phyloP scores from a whole-genome alignment of 2,888 invertebrate species.

The Phorcus lineatus region DNA sequence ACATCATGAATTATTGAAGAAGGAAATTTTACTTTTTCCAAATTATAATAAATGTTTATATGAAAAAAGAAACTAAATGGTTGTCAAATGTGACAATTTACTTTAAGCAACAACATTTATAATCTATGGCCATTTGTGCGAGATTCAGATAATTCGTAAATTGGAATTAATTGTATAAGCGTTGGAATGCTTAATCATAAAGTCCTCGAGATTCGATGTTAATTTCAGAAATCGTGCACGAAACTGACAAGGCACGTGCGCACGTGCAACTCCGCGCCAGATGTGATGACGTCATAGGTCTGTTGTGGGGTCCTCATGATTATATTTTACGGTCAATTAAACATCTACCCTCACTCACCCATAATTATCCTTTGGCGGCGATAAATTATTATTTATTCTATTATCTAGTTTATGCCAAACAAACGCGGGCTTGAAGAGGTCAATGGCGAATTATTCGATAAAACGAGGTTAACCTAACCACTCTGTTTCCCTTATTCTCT shows the following conservation, averaged over 20 bases:
- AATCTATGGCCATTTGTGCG: no score
- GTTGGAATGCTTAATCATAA: no score
- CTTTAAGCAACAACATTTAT: no score
- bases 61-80: no score
- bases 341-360: background rate
- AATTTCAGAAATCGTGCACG: background rate
- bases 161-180: no score
- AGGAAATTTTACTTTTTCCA: no score
- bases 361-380: background rate
- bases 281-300: background rate
- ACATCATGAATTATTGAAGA: no score
- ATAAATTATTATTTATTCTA: conserved; percentile 8
- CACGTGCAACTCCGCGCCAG: conserved; percentile 7
- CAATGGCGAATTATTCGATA: background rate
- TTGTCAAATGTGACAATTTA: no score
- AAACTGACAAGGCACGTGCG: background rate
- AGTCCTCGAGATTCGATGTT: no score
- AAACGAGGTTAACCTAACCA: background rate
- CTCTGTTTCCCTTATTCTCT: background rate
- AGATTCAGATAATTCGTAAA: no score
- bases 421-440: background rate
- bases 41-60: no score
- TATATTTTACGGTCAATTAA: conserved; percentile 7
- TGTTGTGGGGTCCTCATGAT: conserved; percentile 6
- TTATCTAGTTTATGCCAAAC: conserved; percentile 1